Evolutionary conservation across 2,888 invertebrate species (phyloP).

Genomic region (Sclerodermus sp.): DNA sequence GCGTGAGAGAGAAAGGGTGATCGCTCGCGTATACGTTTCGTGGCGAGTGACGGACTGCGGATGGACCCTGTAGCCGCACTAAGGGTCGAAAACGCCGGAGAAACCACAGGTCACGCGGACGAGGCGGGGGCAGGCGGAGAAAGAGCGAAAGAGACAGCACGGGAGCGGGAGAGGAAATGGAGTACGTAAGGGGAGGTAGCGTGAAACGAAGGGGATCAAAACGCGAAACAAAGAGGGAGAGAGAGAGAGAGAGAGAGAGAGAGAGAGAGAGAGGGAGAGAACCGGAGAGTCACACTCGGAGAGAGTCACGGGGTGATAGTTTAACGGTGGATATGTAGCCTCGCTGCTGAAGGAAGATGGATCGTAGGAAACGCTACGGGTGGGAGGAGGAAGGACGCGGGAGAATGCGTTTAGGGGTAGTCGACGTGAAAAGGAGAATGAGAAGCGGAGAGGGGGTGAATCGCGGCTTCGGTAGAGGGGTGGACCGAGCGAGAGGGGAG

Average conservation of each 20-base stretch:
- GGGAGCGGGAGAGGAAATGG: conserved; percentile 2
- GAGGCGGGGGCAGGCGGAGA: conserved; percentile 29
- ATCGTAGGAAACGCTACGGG: not conserved
- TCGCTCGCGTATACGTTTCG: conserved; percentile 18
- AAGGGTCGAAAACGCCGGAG: conserved; percentile 44
- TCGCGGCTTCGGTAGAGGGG: conserved; percentile 11
- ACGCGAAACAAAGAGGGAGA: conserved; percentile 14
- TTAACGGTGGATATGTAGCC: conserved; percentile 22
- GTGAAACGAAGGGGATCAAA: conserved; percentile 8
- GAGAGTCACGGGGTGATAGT: conserved; percentile 29
- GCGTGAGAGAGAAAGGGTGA: not conserved
- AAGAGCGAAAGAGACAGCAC: conserved; percentile 11
- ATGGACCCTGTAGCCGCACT: conserved; percentile 42
- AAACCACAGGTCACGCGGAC: conserved; percentile 50
- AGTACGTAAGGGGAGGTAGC: not conserved
- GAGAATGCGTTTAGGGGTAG: conserved; percentile 7
- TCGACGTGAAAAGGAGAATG: conserved; percentile 1
- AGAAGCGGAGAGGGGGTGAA: not conserved
- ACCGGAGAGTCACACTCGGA: conserved; percentile 20
- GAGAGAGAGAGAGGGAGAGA: conserved; percentile 13
- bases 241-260: conserved; percentile 8
- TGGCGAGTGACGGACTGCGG: conserved; percentile 39
- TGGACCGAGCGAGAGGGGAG: conserved; percentile 12
- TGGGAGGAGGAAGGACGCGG: conserved; percentile 7
- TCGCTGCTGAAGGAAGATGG: conserved; percentile 2